Evolutionary conservation across 2,113 vertebrate genomes (phyloP).

Genomic region (Pao palembangensis): DNA sequence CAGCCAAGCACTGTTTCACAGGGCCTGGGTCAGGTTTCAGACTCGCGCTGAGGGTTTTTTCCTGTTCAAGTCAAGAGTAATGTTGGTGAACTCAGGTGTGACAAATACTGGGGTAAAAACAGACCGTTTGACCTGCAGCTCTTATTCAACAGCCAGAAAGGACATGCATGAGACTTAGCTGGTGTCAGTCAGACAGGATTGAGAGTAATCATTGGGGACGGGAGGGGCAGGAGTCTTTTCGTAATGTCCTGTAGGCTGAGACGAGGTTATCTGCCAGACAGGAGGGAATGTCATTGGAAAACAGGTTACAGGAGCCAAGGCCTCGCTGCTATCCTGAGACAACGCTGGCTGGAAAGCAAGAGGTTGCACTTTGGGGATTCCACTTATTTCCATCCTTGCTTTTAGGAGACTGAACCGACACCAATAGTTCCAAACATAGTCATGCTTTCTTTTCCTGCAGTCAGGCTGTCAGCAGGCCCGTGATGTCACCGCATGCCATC

Average conservation of each 20-base stretch:
- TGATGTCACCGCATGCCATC: constrained; percentile 55
- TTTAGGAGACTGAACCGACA: neutral
- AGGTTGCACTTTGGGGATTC: neutral
- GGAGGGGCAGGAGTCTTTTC: neutral
- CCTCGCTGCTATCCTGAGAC: neutral
- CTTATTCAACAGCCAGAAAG: neutral
- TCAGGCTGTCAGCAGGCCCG: constrained; percentile 26
- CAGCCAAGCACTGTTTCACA: no score
- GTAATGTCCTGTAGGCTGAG: neutral
- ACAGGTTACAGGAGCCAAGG: neutral
- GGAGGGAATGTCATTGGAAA: neutral
- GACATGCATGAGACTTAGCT: neutral
- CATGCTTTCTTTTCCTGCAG: constrained; percentile 8
- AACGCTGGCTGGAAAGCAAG: neutral
- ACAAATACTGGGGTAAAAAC: neutral
- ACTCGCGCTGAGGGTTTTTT: constrained; percentile 7
- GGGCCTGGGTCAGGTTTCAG: neutral
- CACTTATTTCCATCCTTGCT: constrained; percentile 8
- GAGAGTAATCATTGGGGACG: neutral
- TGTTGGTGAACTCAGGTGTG: neutral
- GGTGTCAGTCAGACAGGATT: no score
- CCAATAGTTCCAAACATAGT: constrained; percentile 40
- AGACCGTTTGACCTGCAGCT: constrained; percentile 14
- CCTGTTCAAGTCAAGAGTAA: constrained; percentile 11
- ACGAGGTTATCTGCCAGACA: constrained; percentile 13